Conservation (phyloP, 2,888 invertebrate species). For the Heliconius hortense region DNA sequence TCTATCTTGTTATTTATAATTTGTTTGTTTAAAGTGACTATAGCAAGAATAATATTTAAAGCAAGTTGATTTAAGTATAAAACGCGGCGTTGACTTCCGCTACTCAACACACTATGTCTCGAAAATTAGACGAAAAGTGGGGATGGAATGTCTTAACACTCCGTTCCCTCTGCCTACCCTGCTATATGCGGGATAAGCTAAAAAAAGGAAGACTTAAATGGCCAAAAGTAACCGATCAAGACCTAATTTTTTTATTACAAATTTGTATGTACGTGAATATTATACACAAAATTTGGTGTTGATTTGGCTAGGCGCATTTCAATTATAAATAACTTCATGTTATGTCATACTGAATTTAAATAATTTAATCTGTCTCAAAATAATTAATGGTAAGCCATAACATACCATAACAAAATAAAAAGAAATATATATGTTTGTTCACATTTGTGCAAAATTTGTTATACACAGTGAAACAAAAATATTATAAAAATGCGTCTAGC, state of each 20-base stretch:
- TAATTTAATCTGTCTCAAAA: not conserved
- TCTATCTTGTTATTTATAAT: constrained; percentile 4
- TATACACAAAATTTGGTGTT: not conserved
- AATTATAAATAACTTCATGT: not conserved
- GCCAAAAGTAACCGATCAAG: not conserved
- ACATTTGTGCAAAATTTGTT: not conserved
- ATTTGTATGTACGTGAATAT: not conserved
- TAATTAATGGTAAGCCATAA: not conserved
- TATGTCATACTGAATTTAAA: not conserved
- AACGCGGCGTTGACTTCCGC: not conserved
- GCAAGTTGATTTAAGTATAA: not conserved
- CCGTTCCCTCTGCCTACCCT: not conserved
- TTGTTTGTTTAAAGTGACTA: constrained; percentile 3
- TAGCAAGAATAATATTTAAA: not conserved
- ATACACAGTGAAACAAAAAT: not conserved
- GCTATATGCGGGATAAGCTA: not conserved
- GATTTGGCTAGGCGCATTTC: not conserved
- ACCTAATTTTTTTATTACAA: not conserved
- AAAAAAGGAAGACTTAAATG: not conserved
- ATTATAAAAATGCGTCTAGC: constrained; percentile 9
- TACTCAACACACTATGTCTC: not conserved
- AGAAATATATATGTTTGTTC: not conserved
- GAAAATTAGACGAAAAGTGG: not conserved
- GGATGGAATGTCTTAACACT: no score
- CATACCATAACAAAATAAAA: not conserved